A percentile compares a stretch with the other conserved stretches of the same genome.
Conservation (phyloP, 2,888 invertebrate genomes). For the Protodeltote pygarga region DNA sequence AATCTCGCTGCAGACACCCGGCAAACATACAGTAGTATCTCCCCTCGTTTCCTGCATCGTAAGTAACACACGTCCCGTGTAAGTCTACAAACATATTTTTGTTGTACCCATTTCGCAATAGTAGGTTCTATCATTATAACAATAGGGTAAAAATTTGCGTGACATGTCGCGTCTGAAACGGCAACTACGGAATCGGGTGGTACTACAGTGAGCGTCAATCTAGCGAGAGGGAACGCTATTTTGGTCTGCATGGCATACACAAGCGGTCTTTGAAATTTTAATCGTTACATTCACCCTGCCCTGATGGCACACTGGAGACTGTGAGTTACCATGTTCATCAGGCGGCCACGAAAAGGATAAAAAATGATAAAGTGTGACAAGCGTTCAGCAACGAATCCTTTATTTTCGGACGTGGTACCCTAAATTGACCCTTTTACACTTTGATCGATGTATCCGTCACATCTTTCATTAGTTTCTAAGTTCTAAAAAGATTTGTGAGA, state of each 20-base stretch:
- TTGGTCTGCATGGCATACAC: conserved; percentile 77
- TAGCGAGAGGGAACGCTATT: conserved; percentile 78
- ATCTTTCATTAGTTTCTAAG: conserved; percentile 9
- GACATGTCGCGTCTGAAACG: conserved; percentile 32
- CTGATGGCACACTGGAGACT: conserved; percentile 75
- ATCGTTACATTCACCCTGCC: conserved; percentile 84
- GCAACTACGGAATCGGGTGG: conserved; percentile 55
- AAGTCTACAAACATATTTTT: conserved; percentile 62
- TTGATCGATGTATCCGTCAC: conserved; percentile 32
- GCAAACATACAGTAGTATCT: conserved; percentile 73
- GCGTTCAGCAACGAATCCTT: conserved; percentile 25
- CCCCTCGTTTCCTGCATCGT: conserved; percentile 81
- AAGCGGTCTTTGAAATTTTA: conserved; percentile 85
- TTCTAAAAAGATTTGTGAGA: conserved; percentile 5
- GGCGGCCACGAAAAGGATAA: conserved; percentile 58
- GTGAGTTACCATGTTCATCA: conserved; percentile 67
- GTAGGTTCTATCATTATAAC: conserved; percentile 47
- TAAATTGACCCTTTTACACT: conserved; percentile 37
- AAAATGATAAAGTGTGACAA: conserved; percentile 49
- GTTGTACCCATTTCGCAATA: conserved; percentile 34
- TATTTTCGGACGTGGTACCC: conserved; percentile 32
- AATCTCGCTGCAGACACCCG: conserved; percentile 73
- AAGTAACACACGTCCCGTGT: conserved; percentile 74
- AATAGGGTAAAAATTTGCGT: conserved; percentile 67
- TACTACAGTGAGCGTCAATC: conserved; percentile 71